These are phyloP conservation scores for Microplitis manilae DNA, from an alignment of 2,888 invertebrate genomes.

Conservation along the genomic window DNA sequence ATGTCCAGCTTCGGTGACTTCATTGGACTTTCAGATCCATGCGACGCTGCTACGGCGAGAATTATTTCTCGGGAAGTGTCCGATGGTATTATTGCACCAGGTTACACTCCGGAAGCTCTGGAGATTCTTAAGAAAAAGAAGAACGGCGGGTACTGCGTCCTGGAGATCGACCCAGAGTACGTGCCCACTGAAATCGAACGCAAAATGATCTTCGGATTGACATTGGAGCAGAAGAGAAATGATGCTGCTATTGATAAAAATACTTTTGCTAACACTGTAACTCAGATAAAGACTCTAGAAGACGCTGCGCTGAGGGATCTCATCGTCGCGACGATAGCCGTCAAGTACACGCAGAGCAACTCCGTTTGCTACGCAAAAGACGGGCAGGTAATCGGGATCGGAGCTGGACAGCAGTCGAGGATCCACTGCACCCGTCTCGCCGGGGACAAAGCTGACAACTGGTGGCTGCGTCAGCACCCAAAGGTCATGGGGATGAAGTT, in stretches of 20 bases:
- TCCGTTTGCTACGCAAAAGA: conserved; percentile 97
- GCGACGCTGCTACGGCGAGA: conserved; percentile 91
- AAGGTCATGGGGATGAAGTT: conserved; percentile 87
- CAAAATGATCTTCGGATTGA: conserved; percentile 87
- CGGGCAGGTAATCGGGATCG: conserved; percentile 95
- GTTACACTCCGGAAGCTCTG: conserved; percentile 87
- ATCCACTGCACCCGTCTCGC: conserved; percentile 98
- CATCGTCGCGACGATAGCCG: conserved; percentile 94
- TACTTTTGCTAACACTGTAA: conserved; percentile 87
- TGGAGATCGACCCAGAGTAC: conserved; percentile 92
- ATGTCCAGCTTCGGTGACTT: conserved; percentile 99
- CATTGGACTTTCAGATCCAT: conserved; percentile 91
- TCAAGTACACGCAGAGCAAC: conserved; percentile 99
- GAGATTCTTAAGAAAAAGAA: conserved; percentile 94
- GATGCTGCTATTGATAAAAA: conserved; percentile 85
- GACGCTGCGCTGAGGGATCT: conserved; percentile 88
- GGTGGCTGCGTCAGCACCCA: conserved; percentile 97
- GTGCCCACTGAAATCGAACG: conserved; percentile 87
- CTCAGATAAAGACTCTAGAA: conserved; percentile 78
- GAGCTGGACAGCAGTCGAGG: conserved; percentile 98
- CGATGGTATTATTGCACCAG: conserved; percentile 98
- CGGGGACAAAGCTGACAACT: conserved; percentile 96
- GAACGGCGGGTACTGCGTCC: conserved; percentile 90
- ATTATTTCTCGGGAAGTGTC: conserved; percentile 96
- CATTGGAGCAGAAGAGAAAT: conserved; percentile 91